phyloP scores from a whole-genome alignment of 2,113 vertebrate species.

The Odobenus rosmarus region DNA sequence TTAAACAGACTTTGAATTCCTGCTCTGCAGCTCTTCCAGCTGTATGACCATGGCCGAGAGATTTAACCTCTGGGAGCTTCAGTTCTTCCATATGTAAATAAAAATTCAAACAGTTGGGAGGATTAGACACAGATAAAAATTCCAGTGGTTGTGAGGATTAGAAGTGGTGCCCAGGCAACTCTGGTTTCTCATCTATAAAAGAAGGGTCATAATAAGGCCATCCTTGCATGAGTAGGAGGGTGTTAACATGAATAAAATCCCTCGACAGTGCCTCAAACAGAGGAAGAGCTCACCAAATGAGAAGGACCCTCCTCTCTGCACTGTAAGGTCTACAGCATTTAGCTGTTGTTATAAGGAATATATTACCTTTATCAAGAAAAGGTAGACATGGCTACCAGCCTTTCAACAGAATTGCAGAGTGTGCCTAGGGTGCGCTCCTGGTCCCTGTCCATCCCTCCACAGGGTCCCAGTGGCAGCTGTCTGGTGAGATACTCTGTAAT shows the following conservation, averaged over 20 bases:
- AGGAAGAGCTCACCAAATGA: neutral
- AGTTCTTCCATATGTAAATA: neutral
- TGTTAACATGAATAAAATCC: neutral
- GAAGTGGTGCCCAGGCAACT: neutral
- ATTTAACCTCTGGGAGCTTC: neutral
- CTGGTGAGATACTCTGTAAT: neutral
- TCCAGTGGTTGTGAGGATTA: neutral
- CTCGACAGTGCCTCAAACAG: neutral
- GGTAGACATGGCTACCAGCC: neutral
- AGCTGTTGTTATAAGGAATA: neutral
- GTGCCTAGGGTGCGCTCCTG: neutral
- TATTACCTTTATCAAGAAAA: neutral
- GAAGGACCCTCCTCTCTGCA: neutral
- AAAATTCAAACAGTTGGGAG: neutral
- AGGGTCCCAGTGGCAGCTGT: neutral
- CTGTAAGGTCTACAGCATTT: neutral
- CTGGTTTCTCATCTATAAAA: neutral
- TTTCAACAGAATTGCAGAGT: neutral
- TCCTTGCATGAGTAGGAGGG: neutral
- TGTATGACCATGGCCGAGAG: neutral
- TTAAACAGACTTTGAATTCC: constrained; percentile 37
- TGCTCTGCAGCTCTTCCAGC: neutral
- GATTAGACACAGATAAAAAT: neutral
- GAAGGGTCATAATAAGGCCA: neutral
- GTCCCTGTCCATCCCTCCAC: neutral